phyloP scores from a whole-genome alignment of 2,113 vertebrate species.

The Thalassarche chlororhynchos region DNA sequence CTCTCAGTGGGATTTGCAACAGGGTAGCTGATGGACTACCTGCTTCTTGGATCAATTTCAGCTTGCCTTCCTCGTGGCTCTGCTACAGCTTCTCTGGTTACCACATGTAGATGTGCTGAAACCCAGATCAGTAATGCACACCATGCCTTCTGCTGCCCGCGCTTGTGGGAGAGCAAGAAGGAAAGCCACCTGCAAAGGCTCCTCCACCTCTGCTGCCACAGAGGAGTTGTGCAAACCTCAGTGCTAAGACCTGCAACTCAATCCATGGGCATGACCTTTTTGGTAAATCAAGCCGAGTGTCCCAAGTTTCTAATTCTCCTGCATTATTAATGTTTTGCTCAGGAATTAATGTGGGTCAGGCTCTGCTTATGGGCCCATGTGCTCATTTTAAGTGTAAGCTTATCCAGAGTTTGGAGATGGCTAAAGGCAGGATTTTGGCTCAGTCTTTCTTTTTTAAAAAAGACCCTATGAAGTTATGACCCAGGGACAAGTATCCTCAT shows the following conservation, averaged over 20 bases:
- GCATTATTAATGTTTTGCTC: constrained; percentile 44
- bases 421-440: not conserved
- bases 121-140: not conserved
- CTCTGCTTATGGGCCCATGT: not conserved
- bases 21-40: not conserved
- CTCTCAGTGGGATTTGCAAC: not conserved
- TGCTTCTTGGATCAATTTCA: not conserved
- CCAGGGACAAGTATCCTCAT: not conserved
- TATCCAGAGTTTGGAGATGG: not conserved
- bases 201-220: not conserved
- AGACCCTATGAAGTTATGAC: not conserved
- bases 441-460: not conserved
- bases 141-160: not conserved
- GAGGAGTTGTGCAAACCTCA: not conserved
- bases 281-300: not conserved
- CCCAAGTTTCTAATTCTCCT: constrained; percentile 36
- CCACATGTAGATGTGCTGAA: not conserved
- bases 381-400: not conserved
- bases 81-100: not conserved
- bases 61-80: not conserved
- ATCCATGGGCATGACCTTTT: not conserved
- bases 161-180: not conserved
- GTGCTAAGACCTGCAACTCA: constrained; percentile 5
- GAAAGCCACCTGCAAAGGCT: not conserved
- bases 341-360: not conserved